Evolutionary conservation across 2,113 vertebrate species (phyloP).

Genomic region (Kryptolebias marmoratus): DNA sequence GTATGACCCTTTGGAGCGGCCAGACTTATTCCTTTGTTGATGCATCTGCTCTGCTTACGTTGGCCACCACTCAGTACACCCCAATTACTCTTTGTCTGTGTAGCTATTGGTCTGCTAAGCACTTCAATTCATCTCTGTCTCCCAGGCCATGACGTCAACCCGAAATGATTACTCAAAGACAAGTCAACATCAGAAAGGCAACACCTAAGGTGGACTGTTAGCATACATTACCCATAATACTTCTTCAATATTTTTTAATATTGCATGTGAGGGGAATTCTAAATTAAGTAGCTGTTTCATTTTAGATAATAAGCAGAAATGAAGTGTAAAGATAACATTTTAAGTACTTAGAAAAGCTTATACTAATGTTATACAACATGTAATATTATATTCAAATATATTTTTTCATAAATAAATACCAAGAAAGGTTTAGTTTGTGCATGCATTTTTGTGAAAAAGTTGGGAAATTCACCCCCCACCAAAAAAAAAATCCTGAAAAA

Average conservation of each 20-base stretch:
- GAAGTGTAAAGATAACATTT: neutral
- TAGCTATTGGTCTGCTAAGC: slow-evolving; percentile 80
- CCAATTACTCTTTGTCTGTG: slow-evolving; percentile 84
- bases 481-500: neutral
- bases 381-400: slow-evolving; percentile 48
- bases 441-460: slow-evolving; percentile 23
- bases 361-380: slow-evolving; percentile 31
- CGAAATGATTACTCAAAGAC: slow-evolving; percentile 70
- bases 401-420: neutral
- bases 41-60: slow-evolving; percentile 78
- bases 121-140: slow-evolving; percentile 86
- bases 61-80: slow-evolving; percentile 73
- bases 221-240: slow-evolving; percentile 54
- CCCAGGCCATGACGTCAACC: slow-evolving; percentile 69
- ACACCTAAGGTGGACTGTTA: slow-evolving; percentile 52
- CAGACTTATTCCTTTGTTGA: slow-evolving; percentile 71
- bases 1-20: slow-evolving; percentile 67
- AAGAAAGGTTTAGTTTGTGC: too few species aligned
- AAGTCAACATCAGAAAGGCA: slow-evolving; percentile 59
- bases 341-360: slow-evolving; percentile 45
- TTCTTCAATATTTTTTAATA: slow-evolving; percentile 39
- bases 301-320: slow-evolving; percentile 11
- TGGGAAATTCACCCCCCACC: neutral
- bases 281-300: slow-evolving; percentile 7
- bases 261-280: neutral